Evolutionary conservation across 2,113 vertebrate genomes (phyloP).

Genomic region (Hoplias malabaricus): DNA sequence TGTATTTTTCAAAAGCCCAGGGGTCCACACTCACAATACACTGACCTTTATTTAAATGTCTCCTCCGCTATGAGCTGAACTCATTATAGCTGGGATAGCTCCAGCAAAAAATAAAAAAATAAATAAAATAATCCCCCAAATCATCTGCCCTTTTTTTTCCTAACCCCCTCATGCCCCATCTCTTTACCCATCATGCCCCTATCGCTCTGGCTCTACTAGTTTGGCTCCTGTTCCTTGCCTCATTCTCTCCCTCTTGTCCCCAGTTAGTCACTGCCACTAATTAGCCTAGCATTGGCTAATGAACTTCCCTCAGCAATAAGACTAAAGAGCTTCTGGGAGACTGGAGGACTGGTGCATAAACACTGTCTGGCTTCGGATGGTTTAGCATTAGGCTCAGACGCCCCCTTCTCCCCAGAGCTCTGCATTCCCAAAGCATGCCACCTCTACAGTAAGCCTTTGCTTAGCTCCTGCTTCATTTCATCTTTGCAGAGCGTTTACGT

Average conservation of each 20-base stretch:
- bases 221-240: conserved; percentile 36
- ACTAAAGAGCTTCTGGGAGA: conserved; percentile 49
- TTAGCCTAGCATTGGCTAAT: conserved; percentile 63
- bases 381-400: conserved; percentile 55
- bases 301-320: conserved; percentile 62
- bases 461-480: conserved; percentile 11
- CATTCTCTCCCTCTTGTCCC: conserved; percentile 59
- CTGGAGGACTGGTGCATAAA: conserved; percentile 50
- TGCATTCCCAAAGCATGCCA: neutral
- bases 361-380: conserved; percentile 50
- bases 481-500: neutral
- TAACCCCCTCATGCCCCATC: neutral
- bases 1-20: conserved; percentile 75
- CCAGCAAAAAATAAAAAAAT: conserved; percentile 59
- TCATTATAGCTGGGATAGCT: conserved; percentile 74
- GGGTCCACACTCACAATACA: conserved; percentile 68
- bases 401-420: conserved; percentile 27
- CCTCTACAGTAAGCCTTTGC: neutral
- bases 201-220: neutral
- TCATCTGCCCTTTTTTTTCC: neutral
- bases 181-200: neutral
- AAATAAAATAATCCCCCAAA: conserved; percentile 28
- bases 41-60: conserved; percentile 82
- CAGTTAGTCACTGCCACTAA: conserved; percentile 61
- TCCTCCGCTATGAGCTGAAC: conserved; percentile 70